Evolutionary conservation across 1,140 invertebrate species (phyloP).

Genomic region (Calosoma granatense): DNA sequence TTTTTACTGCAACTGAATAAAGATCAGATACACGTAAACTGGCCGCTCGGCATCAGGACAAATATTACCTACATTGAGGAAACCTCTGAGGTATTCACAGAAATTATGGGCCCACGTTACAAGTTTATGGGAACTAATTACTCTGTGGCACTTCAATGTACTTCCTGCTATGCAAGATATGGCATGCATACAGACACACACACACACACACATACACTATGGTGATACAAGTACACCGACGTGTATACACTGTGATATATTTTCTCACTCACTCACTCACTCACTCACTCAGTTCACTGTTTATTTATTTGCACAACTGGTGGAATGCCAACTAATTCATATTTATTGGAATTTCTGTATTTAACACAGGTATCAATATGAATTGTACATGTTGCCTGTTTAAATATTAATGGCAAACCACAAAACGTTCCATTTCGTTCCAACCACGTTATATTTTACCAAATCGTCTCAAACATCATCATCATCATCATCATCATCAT

Average conservation of each 20-base stretch:
- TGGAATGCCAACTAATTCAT: constrained; percentile 6
- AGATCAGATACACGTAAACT: constrained; percentile 89
- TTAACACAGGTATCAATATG: neutral
- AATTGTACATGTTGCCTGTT: neutral
- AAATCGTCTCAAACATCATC: too few species aligned
- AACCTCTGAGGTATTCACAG: constrained; percentile 64
- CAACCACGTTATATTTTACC: too few species aligned
- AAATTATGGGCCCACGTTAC: constrained; percentile 7
- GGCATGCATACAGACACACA: too few species aligned
- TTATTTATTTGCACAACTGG: neutral
- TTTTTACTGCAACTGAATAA: constrained; percentile 97
- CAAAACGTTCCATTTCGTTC: neutral
- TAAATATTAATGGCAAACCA: neutral
- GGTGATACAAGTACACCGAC: neutral
- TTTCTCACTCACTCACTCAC: neutral
- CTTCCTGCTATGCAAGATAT: neutral
- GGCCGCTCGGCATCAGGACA: constrained; percentile 87
- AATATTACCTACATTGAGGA: constrained; percentile 90
- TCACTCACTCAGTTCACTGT: neutral
- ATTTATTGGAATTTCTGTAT: neutral
- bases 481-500: too few species aligned
- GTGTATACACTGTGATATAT: neutral
- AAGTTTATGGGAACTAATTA: constrained; percentile 7
- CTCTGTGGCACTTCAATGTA: constrained; percentile 9
- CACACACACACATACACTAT: too few species aligned